Conservation (phyloP, 1,140 invertebrate species). For the Eciton burchellii region DNA sequence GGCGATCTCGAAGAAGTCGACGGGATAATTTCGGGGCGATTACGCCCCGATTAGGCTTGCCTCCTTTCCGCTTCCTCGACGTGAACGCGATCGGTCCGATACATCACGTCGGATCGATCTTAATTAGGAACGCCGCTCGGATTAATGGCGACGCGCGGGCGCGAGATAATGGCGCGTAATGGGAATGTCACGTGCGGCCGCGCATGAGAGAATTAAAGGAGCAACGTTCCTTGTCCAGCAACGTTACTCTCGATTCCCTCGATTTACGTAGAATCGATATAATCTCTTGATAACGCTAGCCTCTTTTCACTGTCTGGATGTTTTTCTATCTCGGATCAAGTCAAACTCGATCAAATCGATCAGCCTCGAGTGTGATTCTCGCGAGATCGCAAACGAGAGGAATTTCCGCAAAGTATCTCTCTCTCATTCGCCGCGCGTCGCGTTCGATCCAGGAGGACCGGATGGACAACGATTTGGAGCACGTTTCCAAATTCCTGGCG, state of each 20-base stretch:
- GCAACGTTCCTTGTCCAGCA: not conserved
- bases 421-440: not conserved
- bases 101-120: conserved; percentile 22
- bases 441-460: not conserved
- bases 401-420: too few relatives aligned
- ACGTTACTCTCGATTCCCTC: too few relatives aligned
- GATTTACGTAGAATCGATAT: too few relatives aligned
- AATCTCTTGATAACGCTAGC: too few relatives aligned
- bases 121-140: conserved; percentile 28
- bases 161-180: conserved; percentile 5
- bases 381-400: too few relatives aligned
- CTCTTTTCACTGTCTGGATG: too few relatives aligned
- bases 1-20: conserved; percentile 57
- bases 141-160: not conserved
- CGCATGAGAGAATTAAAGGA: not conserved
- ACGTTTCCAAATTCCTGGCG: conserved; percentile 25
- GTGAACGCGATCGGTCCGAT: not conserved
- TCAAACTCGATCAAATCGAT: too few relatives aligned
- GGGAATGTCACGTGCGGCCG: not conserved
- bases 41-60: conserved; percentile 25
- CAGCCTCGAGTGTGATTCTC: too few relatives aligned
- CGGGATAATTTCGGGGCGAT: conserved; percentile 48
- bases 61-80: conserved; percentile 13
- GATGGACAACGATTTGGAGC: not conserved
- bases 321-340: too few relatives aligned